Evolutionary conservation across 2,113 vertebrate genomes (phyloP).

Genomic region (Fukomys damarensis): DNA sequence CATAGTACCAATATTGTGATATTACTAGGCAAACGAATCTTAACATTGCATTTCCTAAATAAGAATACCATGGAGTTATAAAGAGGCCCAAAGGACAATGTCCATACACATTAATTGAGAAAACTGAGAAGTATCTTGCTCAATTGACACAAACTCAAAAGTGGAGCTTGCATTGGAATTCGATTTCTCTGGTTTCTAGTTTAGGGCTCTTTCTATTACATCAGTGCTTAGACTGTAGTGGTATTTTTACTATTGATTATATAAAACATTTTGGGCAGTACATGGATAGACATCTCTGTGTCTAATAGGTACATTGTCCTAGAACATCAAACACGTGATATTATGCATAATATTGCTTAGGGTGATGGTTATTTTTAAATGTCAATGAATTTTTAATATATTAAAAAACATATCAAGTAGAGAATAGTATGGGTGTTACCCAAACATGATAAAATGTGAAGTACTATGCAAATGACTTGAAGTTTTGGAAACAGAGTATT

Average conservation of each 20-base stretch:
- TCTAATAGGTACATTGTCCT: background rate
- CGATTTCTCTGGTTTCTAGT: background rate
- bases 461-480: constrained; percentile 21
- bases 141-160: background rate
- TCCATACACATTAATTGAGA: background rate
- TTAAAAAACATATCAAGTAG: constrained; percentile 41
- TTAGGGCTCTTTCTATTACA: background rate
- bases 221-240: background rate
- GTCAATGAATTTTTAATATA: constrained; percentile 34
- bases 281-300: background rate
- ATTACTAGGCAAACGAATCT: constrained; percentile 28
- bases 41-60: constrained; percentile 5
- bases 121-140: constrained; percentile 31
- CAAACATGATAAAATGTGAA: constrained; percentile 50
- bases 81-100: background rate
- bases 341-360: background rate
- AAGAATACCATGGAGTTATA: constrained; percentile 15
- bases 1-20: background rate
- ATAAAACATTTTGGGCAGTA: constrained; percentile 10
- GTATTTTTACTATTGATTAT: constrained; percentile 21
- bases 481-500: constrained; percentile 11
- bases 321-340: constrained; percentile 10
- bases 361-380: constrained; percentile 26
- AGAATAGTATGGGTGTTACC: background rate
- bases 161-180: background rate